Base-by-base conservation (phyloP, 2,113 vertebrate genomes). In the Tetrao urogallus region DNA sequence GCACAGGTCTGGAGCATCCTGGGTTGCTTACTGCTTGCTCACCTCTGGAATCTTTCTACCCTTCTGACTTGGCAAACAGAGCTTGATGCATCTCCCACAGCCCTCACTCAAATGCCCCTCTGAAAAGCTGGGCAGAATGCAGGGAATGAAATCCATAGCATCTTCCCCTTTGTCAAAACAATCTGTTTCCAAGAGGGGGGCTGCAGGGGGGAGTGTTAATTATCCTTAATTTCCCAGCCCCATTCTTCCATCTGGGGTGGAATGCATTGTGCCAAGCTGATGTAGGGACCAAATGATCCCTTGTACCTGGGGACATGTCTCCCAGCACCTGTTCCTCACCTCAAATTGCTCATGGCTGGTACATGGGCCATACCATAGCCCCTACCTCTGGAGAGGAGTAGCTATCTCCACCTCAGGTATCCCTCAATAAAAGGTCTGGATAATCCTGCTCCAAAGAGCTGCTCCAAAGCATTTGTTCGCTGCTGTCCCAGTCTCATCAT, bases 261-360 rank as follows among this genome's bases (percentile, higher is more conserved):
- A n/a, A 63, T 77, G 30, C 6, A 16, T 15, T 2, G 2, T 76
- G 30, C 17, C 69, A 63, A 83, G 36, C 56, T 32, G 83, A 25
- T 2, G 18, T 32, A 38, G 50, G 21, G 2, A 6, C 5, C 11
- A 48, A 50, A 73, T 18, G 6, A 45, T 40, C 73, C 30, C 40
- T 32, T 16, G 24, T 13, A 73, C 11, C 21, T 24, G 21, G 21
- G 21, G 21, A 32, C 0, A 0, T 16, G 28, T 8, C 14, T 28
- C 16, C 34, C 65, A 88, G 64, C 11, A 45, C n/a, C 21, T 65
- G n/a, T 34, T 82, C 25, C 28, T 64, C 22, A 16, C 13, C 14
- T 45, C 42, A 45, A 24, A 28, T 24, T 50, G 13, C 8, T 18
- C 40, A 30, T 11, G 22, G 16, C 21, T 0, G 0, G 11, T 28